Base-by-base conservation (phyloP, 2,113 vertebrate genomes). In the Pardalotus punctatus region DNA sequence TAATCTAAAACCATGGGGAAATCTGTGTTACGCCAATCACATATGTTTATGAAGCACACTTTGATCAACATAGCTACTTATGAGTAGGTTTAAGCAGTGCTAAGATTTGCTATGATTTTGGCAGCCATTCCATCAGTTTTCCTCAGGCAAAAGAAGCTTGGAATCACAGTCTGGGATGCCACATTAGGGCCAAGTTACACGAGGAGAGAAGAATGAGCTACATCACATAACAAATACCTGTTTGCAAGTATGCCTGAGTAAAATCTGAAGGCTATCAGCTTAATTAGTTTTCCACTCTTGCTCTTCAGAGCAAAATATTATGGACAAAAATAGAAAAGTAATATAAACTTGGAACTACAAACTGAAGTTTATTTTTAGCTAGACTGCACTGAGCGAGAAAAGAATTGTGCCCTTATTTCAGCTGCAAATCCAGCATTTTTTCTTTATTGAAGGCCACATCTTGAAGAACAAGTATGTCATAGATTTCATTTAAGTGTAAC, bases 261-360 rank as follows among this genome's bases (percentile, higher is more conserved):
- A 93, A 90, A 88, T 33, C 54, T 47, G 70, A 88, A 90, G 33
- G 36, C 42, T 84, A 93, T 89, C n/a, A 78, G 20, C 42, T 35
- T 85, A 81, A 92, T 90, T 95, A 24, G 61, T 94, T 81, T 95
- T 92, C 85, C 77, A 78, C 9, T 96, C 91, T 71, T 81, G 65
- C 31, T 77, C 36, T 78, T 70, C 76, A 82, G 72, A 89, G 60
- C 38, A 91, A 91, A 94, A 83, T 67, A 90, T 54, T 86, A 86
- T 76, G 48, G 91, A 92, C 57, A 83, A 95, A 96, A 87, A 94
- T 89, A 97, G 96, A 93, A 85, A 92, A 81, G 66, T 65, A 79
- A 67, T 67, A 88, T 92, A 93, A 95, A 91, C 92, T 95, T 87
- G 81, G 77, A 95, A 92, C 81, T 48, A 64, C 40, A 82, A 83